These are phyloP conservation scores for Eulacestoma nigropectus DNA, from an alignment of 2,113 vertebrate species.

Conservation along the genomic window DNA sequence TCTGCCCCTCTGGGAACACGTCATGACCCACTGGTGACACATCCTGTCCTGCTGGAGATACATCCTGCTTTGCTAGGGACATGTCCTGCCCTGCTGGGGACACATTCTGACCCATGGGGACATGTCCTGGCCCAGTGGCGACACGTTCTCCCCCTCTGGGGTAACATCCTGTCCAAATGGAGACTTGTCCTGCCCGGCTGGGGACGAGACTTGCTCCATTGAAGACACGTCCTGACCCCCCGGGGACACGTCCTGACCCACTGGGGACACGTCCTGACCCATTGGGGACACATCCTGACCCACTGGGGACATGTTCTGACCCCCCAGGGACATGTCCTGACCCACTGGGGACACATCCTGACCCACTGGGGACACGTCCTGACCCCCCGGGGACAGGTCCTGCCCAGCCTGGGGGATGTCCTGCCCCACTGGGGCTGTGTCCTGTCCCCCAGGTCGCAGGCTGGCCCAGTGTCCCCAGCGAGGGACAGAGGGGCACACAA, in stretches of 20 bases:
- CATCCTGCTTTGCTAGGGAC: not conserved
- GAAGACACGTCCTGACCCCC: not conserved
- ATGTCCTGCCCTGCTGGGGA: not conserved
- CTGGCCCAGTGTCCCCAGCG: rapidly evolving
- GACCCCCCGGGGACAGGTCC: no score
- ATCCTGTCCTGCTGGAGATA: no score
- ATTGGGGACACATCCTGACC: rapidly evolving
- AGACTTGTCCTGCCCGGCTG: not conserved
- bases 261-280: not conserved
- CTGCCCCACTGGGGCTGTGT: not conserved
- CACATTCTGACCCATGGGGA: not conserved
- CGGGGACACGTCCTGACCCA: not conserved
- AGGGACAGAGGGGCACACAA: rapidly evolving
- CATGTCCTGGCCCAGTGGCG: rapidly evolving
- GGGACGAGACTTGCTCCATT: rapidly evolving
- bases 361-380: not conserved
- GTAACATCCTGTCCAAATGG: not conserved
- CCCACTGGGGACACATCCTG: not conserved
- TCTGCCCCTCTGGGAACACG: not conserved
- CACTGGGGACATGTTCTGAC: rapidly evolving
- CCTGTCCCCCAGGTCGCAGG: not conserved
- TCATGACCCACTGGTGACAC: no score
- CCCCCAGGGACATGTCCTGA: rapidly evolving
- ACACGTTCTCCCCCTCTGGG: rapidly evolving
- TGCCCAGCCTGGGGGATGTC: not conserved